Percentiles rank a stretch among this genome's conserved stretches.
Conservation (phyloP, 2,797 vertebrate species). For the Menidia menidia region DNA sequence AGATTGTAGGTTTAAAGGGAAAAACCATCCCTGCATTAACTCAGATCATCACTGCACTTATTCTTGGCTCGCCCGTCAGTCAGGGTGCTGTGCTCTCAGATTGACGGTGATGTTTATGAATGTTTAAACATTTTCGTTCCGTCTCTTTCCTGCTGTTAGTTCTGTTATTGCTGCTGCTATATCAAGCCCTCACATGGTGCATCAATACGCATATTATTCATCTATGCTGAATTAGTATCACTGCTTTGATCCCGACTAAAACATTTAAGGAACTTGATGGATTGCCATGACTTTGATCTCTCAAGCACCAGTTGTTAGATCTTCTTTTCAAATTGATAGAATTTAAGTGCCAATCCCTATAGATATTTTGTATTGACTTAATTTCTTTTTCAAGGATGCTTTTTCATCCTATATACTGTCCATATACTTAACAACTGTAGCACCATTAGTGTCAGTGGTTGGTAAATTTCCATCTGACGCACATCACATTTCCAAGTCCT, state of each 20-base stretch:
- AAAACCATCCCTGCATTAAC: slow-evolving; percentile 37
- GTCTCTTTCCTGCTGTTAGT: not conserved
- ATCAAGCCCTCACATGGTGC: not conserved
- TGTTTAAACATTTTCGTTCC: not conserved
- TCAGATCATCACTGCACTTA: slow-evolving; percentile 27
- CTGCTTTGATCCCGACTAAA: no score
- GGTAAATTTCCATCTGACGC: not conserved
- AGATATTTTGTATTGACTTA: not conserved
- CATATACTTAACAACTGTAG: not conserved
- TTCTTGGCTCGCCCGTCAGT: slow-evolving; percentile 22
- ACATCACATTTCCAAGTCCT: slow-evolving; percentile 1
- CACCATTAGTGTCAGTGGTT: slow-evolving; percentile 12
- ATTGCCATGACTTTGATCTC: no score
- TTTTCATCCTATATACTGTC: not conserved
- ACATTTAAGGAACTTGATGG: no score
- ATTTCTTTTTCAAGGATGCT: not conserved
- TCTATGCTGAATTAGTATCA: no score
- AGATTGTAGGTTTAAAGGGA: slow-evolving; percentile 42
- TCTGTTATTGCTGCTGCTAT: not conserved
- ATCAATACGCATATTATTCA: no score
- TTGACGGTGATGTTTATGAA: not conserved
- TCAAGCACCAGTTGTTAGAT: no score
- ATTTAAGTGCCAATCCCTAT: not conserved
- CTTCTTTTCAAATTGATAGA: not conserved
- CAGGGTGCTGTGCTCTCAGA: not conserved